phyloP scores from a whole-genome alignment of 1,140 invertebrate genomes.

The Eciton burchellii region DNA sequence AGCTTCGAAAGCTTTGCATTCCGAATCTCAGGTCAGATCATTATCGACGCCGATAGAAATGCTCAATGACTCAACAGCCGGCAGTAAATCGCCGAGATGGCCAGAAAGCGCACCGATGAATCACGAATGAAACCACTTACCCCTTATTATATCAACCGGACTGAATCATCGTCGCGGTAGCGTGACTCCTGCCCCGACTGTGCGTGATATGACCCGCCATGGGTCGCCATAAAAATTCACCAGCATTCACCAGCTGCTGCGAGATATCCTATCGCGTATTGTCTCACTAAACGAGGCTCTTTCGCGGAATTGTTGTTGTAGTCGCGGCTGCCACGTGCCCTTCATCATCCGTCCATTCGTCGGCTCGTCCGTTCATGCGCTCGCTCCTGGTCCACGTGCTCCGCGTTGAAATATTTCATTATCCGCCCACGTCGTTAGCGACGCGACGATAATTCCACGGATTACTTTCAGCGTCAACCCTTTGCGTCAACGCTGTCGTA shows the following conservation, averaged over 20 bases:
- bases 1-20: too few relatives aligned
- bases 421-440: constrained; percentile 42
- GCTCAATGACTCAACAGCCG: background rate
- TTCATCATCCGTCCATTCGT: background rate
- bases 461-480: constrained; percentile 39
- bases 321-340: constrained; percentile 1
- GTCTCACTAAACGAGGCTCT: constrained; percentile 50
- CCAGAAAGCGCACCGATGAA: background rate
- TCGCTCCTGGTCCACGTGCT: too few relatives aligned
- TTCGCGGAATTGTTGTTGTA: constrained; percentile 32
- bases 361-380: too few relatives aligned
- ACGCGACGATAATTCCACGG: constrained; percentile 35
- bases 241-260: constrained; percentile 45
- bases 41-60: background rate
- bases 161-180: constrained; percentile 29
- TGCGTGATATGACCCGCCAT: background rate
- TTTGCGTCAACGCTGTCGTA: constrained; percentile 2
- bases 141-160: too few relatives aligned
- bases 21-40: too few relatives aligned
- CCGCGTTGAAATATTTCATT: constrained; percentile 46
- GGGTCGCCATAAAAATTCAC: constrained; percentile 56
- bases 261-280: constrained; percentile 38
- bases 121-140: too few relatives aligned
- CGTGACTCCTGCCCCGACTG: constrained; percentile 21
- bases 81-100: background rate